Evolutionary conservation across 2,797 vertebrate genomes (phyloP), one percentile per base, ranked within the genome.

Genomic region (Florisuga fusca): DNA sequence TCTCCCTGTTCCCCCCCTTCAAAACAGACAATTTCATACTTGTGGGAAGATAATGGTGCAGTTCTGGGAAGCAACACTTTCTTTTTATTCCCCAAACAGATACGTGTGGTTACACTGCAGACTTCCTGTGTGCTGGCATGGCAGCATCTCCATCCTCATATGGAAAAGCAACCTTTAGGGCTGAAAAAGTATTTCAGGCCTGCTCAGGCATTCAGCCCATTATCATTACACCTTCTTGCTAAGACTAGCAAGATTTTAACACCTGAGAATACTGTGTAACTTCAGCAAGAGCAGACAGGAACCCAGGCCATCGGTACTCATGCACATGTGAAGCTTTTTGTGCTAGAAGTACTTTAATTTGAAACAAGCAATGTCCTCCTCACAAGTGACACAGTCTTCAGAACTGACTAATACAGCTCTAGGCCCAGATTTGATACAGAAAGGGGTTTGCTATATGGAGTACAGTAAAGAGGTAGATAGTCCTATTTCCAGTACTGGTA

Each of bases 101-200:
- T 34, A 64, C 1, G 0, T 23, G 3, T 0, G 2, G 69, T 62
- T 27, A 27, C 29, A 1, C 68, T 10, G 45, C 43, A 15, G 15
- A 3, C 34, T 48, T 63, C 34, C 9, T 88, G n/a, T 2, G 38
- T 25, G n/a, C 69, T 78, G 38, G 3, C 0, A 0, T 84, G 58
- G 69, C 79, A 75, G 51, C 64, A 62, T 85, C 77, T 73, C 48
- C 2, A 0, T 74, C 71, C 57, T 74, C 19, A 34, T 0, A 0
- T 21, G 64, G 38, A 38, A 86, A 36, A 50, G 9, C n/a, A 76
- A 8, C 63, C 8, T 88, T 38, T 51, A 61, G 67, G 51, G 63
- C 34, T 90, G 48, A 57, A 66, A 87, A 76, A 46, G 12, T 45
- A 50, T 26, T 38, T 31, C 46, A 75, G 29, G 51, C 33, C 58